phyloP scores from a whole-genome alignment of 2,113 vertebrate species.

The Hystrix cristata region DNA sequence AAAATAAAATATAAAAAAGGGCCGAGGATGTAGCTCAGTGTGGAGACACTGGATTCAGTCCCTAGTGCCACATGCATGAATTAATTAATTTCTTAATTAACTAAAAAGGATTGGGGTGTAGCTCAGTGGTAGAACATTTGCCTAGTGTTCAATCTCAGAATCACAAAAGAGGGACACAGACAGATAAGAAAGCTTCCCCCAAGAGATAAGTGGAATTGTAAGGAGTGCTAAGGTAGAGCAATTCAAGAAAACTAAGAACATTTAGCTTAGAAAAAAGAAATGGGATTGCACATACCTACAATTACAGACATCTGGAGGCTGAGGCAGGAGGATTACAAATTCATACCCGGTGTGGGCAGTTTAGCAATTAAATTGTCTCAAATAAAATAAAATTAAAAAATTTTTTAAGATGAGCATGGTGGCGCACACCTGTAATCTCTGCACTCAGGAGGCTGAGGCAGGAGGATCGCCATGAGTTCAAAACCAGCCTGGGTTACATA shows the following conservation, averaged over 20 bases:
- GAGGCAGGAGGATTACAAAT: too few relatives aligned
- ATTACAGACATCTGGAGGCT: too few relatives aligned
- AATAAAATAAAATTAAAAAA: too few relatives aligned
- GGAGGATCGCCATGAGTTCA: too few relatives aligned
- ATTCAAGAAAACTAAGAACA: constrained; percentile 24
- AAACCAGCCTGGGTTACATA: too few relatives aligned
- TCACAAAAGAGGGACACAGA: not conserved
- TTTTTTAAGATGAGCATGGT: too few relatives aligned
- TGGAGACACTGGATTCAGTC: not conserved
- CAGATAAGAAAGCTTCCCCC: not conserved
- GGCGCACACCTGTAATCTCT: too few relatives aligned
- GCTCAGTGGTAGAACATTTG: not conserved
- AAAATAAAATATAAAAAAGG: not conserved
- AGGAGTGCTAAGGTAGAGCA: not conserved
- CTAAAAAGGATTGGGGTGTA: too few relatives aligned
- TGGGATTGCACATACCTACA: too few relatives aligned
- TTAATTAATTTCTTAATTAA: not conserved
- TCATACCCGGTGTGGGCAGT: too few relatives aligned
- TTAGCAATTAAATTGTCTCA: too few relatives aligned
- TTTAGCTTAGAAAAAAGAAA: constrained; percentile 17
- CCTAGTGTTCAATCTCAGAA: not conserved
- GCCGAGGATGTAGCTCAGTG: not conserved
- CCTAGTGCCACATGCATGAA: not conserved
- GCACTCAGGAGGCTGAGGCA: too few relatives aligned
- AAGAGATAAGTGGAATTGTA: not conserved